These are phyloP conservation scores for Panthera leo DNA, from an alignment of 2,113 vertebrate genomes.

Conservation along the genomic window DNA sequence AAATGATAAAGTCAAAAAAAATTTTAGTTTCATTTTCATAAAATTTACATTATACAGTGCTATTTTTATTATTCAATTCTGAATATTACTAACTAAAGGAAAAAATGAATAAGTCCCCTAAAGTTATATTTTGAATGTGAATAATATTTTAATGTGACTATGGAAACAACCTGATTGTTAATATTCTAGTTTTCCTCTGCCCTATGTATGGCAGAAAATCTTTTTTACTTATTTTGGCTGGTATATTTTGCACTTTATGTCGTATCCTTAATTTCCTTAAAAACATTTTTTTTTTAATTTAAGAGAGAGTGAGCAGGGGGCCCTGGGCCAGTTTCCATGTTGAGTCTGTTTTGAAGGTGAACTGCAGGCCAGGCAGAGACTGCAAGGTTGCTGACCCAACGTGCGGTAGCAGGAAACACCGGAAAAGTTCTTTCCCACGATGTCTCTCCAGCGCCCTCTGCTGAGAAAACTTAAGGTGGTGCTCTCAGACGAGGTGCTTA, in stretches of 20 bases:
- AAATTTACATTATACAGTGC: background rate
- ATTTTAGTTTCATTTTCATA: background rate
- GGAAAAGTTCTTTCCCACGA: background rate
- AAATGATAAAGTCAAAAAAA: background rate
- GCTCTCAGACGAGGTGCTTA: background rate
- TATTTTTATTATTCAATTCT: background rate
- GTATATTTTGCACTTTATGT: background rate
- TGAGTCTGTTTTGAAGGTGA: background rate
- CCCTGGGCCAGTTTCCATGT: background rate
- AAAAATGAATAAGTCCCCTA: background rate
- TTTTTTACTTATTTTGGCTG: background rate
- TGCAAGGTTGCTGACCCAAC: background rate
- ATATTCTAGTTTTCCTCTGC: background rate
- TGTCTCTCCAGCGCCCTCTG: background rate
- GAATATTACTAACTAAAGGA: background rate
- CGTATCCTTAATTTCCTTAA: background rate
- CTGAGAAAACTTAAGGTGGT: background rate
- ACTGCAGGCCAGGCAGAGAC: background rate
- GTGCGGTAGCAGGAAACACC: background rate
- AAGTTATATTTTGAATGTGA: background rate
- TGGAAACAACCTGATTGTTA: background rate
- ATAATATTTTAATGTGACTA: background rate
- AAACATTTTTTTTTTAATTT: background rate
- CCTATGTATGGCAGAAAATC: background rate
- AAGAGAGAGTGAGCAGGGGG: background rate